Base-by-base conservation (phyloP, 2,888 invertebrate genomes). In the Euplexia lucipara region DNA sequence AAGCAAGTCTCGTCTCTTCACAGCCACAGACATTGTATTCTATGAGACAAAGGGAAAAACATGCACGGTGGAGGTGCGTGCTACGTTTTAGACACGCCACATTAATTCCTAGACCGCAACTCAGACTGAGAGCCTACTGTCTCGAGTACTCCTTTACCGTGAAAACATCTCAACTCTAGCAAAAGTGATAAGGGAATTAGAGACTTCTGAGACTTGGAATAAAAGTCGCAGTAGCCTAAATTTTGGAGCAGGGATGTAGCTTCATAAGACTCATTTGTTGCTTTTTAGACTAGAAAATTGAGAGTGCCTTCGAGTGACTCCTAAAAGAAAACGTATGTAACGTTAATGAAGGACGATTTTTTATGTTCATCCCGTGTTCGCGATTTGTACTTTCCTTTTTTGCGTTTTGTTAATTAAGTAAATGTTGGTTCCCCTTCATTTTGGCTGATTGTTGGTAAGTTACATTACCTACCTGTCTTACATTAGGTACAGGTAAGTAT, bases 51-150 rank as follows among this genome's bases (percentile, higher is more conserved):
- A 89, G 88, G 61, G 80, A 85, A 89, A 87, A 88, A 85, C 78
- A 81, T 84, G 85, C 72, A 70, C 82, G 77, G 79, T 80, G 70
- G 83, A 86, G 84, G 87, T 92, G 91, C 91, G 91, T 91, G 91
- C 86, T 82, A 81, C 83, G 91, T 88, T 92, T 92, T 89, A 92
- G 91, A 87, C 89, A 91, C 84, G 90, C 87, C 83, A 90, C 93
- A 93, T 93, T 94, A 93, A 93, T 93, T 91, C 88, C 91, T 92
- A 92, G 92, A 91, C 92, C 91, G 85, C 90, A 82, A 75, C 86
- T 82, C 84, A 79, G 86, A 79, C 86, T 86, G 86, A 90, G 89
- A 88, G 91, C 91, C 91, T 90, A 90, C 90, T 88, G 92, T 93
- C 93, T 93, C 91, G 89, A 92, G 93, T 84, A 75, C 44, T 35